phyloP scores from a whole-genome alignment of 2,888 invertebrate species.

The Lithophane socia region DNA sequence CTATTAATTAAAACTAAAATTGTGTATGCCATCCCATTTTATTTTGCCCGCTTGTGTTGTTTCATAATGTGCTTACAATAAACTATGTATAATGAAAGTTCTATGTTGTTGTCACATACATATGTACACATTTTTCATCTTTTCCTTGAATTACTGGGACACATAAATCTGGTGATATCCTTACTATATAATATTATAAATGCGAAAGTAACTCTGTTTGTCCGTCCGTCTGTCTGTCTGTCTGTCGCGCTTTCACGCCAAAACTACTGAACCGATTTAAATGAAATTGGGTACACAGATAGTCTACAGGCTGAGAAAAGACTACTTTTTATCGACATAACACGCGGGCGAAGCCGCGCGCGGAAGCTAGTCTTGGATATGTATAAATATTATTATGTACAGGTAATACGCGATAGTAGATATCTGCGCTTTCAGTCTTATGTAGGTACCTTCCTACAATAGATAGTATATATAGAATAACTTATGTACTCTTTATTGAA shows the following conservation, averaged over 20 bases:
- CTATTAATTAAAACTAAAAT: background rate
- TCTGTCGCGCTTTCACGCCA: too few species aligned
- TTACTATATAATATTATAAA: too few species aligned
- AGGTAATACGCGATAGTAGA: background rate
- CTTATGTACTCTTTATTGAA: background rate
- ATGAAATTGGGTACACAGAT: too few species aligned
- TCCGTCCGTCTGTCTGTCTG: too few species aligned
- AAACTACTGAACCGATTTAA: too few species aligned
- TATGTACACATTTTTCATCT: background rate
- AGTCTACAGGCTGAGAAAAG: too few species aligned
- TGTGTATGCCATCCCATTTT: background rate
- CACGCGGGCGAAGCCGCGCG: too few species aligned
- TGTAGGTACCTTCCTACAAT: background rate
- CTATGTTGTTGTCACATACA: background rate
- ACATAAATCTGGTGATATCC: constrained; percentile 4
- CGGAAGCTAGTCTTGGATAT: too few species aligned
- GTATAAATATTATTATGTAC: background rate
- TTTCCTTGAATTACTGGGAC: background rate
- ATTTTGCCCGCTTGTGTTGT: background rate
- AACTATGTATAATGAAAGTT: background rate
- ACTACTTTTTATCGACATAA: too few species aligned
- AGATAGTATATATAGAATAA: background rate
- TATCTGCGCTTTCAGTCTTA: background rate
- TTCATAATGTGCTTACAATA: background rate
- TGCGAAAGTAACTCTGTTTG: too few species aligned